Percentiles rank a stretch among this genome's conserved stretches.
These are phyloP conservation scores for Nixonia krombeini DNA, from an alignment of 1,140 invertebrate species.

Conservation along the genomic window DNA sequence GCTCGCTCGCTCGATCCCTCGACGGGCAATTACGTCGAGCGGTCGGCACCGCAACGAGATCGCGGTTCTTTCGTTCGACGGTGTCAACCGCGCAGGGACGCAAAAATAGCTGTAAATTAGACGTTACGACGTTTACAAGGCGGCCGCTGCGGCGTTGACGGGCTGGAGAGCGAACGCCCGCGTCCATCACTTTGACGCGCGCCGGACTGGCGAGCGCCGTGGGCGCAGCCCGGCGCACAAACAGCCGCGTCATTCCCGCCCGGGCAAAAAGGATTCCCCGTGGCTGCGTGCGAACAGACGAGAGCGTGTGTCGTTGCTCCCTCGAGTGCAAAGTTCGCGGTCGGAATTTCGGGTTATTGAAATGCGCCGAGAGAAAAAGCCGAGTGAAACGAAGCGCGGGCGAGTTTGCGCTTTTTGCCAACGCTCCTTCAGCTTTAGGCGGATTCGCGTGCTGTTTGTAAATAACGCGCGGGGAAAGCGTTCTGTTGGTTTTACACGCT, in stretches of 20 bases:
- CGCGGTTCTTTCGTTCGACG: constrained; percentile 38
- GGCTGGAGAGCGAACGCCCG: constrained; percentile 16
- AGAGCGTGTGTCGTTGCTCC: neutral
- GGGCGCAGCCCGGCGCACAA: constrained; percentile 5
- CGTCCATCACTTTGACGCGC: constrained; percentile 43
- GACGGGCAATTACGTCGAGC: constrained; percentile 39
- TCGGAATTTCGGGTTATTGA: constrained; percentile 1
- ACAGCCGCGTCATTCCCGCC: constrained; percentile 2
- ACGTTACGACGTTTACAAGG: constrained; percentile 54
- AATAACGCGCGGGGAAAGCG: no score
- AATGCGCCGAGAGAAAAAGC: no score
- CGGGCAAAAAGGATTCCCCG: constrained; percentile 12
- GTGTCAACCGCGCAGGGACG: constrained; percentile 28
- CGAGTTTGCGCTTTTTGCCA: no score
- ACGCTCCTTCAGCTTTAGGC: no score
- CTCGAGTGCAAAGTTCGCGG: neutral
- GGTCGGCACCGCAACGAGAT: constrained; percentile 36
- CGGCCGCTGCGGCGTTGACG: constrained; percentile 28
- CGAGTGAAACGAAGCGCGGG: no score
- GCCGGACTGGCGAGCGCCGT: constrained; percentile 13
- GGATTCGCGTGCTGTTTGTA: no score
- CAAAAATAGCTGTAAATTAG: constrained; percentile 62
- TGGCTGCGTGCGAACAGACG: neutral
- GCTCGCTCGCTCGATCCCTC: constrained; percentile 40
- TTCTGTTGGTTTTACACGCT: no score